phyloP scores from a whole-genome alignment of 2,797 vertebrate genomes.

The Acanthopagrus latus region DNA sequence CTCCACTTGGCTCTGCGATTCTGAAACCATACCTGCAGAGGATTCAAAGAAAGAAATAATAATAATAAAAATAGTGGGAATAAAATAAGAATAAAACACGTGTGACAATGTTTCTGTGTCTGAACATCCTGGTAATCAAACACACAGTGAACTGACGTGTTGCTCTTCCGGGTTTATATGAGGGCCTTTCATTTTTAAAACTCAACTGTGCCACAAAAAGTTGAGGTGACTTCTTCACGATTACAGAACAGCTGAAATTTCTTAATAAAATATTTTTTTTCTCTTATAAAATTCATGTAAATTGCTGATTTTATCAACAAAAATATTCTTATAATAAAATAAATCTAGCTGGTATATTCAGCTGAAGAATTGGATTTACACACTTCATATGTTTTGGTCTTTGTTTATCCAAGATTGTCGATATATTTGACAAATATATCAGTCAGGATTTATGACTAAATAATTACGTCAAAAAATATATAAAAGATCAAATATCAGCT shows the following conservation, averaged over 20 bases:
- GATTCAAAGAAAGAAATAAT: too few relatives aligned
- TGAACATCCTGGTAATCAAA: slow-evolving; percentile 50
- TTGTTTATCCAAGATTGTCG: neutral
- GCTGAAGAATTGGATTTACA: neutral
- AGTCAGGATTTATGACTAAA: neutral
- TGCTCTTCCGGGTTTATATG: slow-evolving; percentile 18
- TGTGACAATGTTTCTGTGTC: slow-evolving; percentile 31
- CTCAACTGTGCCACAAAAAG: slow-evolving; percentile 5
- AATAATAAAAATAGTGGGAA: too few relatives aligned
- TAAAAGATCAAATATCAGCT: neutral
- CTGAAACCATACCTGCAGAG: slow-evolving; percentile 97
- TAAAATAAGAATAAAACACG: neutral
- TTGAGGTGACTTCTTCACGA: neutral
- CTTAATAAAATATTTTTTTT: neutral
- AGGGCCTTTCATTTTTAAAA: slow-evolving; percentile 51
- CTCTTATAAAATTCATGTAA: neutral
- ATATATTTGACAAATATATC: neutral
- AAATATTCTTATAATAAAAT: neutral
- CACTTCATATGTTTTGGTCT: neutral
- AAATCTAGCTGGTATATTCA: neutral
- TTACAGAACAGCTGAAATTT: neutral
- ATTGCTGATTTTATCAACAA: neutral
- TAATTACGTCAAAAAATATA: neutral
- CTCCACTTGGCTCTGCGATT: slow-evolving; percentile 99
- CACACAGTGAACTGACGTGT: slow-evolving; percentile 33